Base-by-base conservation (phyloP, 2,113 vertebrate species). In the Aspiorhynchus laticeps region DNA sequence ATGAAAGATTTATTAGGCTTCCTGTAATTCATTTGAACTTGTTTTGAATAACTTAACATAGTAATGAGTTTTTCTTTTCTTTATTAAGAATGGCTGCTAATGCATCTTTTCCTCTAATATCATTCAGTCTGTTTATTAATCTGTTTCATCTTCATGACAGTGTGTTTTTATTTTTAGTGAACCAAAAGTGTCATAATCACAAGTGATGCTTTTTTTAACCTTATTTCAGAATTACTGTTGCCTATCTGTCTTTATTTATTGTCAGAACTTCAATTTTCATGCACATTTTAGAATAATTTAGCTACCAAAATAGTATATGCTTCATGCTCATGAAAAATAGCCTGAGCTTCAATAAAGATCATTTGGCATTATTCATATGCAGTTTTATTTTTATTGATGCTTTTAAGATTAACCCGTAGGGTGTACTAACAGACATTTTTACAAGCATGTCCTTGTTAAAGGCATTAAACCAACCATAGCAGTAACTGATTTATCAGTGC, bases 11-110 rank as follows among this genome's bases (percentile, higher is more conserved):
- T 93, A 87, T 93, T 93, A 92, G 88, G 94, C 65, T 93, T 73
- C 84, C 69, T 79, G 77, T 88, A 84, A 88, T 94, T 92, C 89
- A 95, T 91, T 90, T 90, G 84, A 93, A 93, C 93, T 94, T 94
- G 93, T 95, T 95, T 94, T 93, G 91, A 85, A 88, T 87, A 91
- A 90, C 90, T 95, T 94, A 94, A 89, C 93, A 94, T 93, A 94
- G 93, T 91, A 93, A 93, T 91, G 71, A 88, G 88, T 90, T 91
- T 94, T 93, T 92, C 91, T 94, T 92, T 92, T 93, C 92, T 91
- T 93, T 93, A 92, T 93, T 43, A 92, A 94, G 90, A 86, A 86
- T 77, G 92, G 90, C 43, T 36, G 94, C 92, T 93, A 71, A 89
- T 93, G 93, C 92, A 93, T 94, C 87, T 86, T 91, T 91, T 74